Evolutionary conservation across 2,113 vertebrate species (phyloP).

Genomic region (Ammodytes dubius): DNA sequence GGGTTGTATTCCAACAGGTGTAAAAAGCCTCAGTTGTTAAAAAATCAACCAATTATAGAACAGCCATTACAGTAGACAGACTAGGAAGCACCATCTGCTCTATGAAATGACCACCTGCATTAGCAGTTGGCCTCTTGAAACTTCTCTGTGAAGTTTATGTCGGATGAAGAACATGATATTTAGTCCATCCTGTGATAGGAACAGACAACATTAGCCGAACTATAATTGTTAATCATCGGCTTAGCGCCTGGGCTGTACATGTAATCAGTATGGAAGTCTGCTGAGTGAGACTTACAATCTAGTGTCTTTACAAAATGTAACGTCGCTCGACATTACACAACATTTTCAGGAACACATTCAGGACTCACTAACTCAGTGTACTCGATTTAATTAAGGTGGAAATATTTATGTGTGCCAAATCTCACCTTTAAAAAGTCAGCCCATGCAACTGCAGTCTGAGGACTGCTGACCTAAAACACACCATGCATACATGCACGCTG

Average conservation of each 20-base stretch:
- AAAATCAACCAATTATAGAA: constrained; percentile 34
- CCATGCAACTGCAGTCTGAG: background rate
- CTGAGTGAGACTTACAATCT: background rate
- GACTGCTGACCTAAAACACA: constrained; percentile 14
- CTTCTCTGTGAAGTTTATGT: background rate
- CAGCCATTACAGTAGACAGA: background rate
- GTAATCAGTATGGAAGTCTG: constrained; percentile 3
- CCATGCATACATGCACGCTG: background rate
- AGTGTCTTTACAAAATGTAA: background rate
- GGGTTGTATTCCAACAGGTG: constrained; percentile 1
- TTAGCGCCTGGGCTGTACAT: background rate
- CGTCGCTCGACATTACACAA: background rate
- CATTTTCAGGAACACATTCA: background rate
- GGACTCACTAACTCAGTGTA: background rate
- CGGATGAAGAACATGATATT: constrained; percentile 9
- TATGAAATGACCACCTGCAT: constrained; percentile 33
- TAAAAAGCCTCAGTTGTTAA: background rate
- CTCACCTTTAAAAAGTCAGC: constrained; percentile 18
- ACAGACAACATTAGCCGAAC: background rate
- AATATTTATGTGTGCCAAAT: constrained; percentile 61
- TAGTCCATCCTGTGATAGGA: background rate
- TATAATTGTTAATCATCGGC: constrained; percentile 1
- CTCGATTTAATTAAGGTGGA: constrained; percentile 25
- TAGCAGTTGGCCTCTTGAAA: constrained; percentile 15
- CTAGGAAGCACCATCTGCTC: constrained; percentile 24